A percentile compares a stretch with the other conserved stretches of the same genome.
Evolutionary conservation across 2,797 vertebrate species (phyloP).

Genomic region (Sebastes hubbsi): DNA sequence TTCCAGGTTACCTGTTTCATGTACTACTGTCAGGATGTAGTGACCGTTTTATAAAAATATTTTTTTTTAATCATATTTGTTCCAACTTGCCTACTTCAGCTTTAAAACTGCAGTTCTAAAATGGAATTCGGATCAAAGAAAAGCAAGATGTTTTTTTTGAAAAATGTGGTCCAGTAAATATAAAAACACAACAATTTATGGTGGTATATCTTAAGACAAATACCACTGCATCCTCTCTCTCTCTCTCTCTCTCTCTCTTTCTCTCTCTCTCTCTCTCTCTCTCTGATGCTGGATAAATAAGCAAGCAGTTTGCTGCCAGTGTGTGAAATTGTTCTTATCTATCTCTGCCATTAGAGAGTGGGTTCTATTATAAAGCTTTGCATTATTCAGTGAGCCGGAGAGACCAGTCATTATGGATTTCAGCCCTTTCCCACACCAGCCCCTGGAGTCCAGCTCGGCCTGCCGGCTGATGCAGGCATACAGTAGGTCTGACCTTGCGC

Average conservation of each 20-base stretch:
- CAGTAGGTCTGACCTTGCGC: slow-evolving; percentile 50
- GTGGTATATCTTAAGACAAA: neutral
- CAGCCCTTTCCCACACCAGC: slow-evolving; percentile 51
- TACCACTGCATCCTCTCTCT: neutral
- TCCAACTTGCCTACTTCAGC: too few species aligned
- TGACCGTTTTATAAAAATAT: too few species aligned
- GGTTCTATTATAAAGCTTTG: slow-evolving; percentile 80
- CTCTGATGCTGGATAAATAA: slow-evolving; percentile 69
- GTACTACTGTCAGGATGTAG: too few species aligned
- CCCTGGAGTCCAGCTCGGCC: slow-evolving; percentile 57
- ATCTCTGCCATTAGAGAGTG: slow-evolving; percentile 79
- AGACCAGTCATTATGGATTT: slow-evolving; percentile 80
- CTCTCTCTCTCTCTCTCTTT: neutral
- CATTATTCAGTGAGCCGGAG: slow-evolving; percentile 80
- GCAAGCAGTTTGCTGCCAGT: slow-evolving; percentile 60
- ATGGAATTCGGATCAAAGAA: slow-evolving; percentile 3
- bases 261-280: slow-evolving; percentile 3
- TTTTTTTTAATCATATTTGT: too few species aligned
- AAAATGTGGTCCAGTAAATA: neutral
- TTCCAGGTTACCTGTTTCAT: too few species aligned
- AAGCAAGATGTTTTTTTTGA: neutral
- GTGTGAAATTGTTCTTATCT: slow-evolving; percentile 79
- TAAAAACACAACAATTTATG: neutral
- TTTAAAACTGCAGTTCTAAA: neutral
- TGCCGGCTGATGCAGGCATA: slow-evolving; percentile 29